These are phyloP conservation scores for Ahaetulla prasina DNA, from an alignment of 2,113 vertebrate species.

Conservation along the genomic window DNA sequence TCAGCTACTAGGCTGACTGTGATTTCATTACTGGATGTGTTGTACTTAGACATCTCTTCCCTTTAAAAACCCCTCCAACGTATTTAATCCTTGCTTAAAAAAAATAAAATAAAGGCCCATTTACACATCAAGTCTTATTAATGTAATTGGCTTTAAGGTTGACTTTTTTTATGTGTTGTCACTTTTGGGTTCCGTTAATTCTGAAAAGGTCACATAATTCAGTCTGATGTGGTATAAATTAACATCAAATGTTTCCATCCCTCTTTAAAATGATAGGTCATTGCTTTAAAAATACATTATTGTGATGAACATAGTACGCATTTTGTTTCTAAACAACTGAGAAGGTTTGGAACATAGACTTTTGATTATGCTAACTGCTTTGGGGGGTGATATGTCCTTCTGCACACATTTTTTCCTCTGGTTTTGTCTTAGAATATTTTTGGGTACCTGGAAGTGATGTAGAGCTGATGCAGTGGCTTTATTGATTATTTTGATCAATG, in stretches of 20 bases:
- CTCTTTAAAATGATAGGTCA: slow-evolving; percentile 46
- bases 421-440: neutral
- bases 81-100: slow-evolving; percentile 52
- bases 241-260: slow-evolving; percentile 56
- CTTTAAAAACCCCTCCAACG: slow-evolving; percentile 65
- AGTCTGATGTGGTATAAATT: slow-evolving; percentile 60
- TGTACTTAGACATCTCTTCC: slow-evolving; percentile 69
- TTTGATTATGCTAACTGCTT: neutral
- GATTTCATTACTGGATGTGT: slow-evolving; percentile 72
- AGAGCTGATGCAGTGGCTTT: neutral
- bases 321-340: slow-evolving; percentile 28
- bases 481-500: neutral
- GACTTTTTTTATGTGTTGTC: slow-evolving; percentile 63
- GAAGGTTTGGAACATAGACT: neutral
- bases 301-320: slow-evolving; percentile 31
- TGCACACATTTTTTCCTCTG: neutral
- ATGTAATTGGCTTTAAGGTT: slow-evolving; percentile 56
- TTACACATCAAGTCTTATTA: slow-evolving; percentile 66
- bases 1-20: slow-evolving; percentile 72
- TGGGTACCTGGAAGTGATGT: neutral
- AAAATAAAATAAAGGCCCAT: slow-evolving; percentile 58
- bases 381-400: neutral
- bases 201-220: slow-evolving; percentile 66
- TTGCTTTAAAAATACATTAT: slow-evolving; percentile 9
- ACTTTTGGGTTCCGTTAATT: slow-evolving; percentile 63